phyloP scores from a whole-genome alignment of 1,140 invertebrate genomes.

The Artemia franciscana region DNA sequence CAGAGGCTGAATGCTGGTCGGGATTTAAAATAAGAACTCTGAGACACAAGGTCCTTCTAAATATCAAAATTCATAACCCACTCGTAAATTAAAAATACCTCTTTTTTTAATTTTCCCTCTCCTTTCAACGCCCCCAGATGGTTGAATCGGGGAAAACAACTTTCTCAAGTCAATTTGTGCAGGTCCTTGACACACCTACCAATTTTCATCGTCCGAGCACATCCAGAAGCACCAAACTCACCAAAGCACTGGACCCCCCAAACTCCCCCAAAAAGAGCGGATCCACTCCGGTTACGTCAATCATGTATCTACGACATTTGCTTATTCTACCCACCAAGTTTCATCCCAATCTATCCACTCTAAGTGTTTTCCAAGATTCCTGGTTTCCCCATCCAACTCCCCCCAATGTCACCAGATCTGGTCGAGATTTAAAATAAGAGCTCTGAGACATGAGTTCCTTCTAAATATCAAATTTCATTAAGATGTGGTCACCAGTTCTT shows the following conservation, averaged over 20 bases:
- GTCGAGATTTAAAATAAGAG: no score
- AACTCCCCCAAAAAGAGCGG: neutral
- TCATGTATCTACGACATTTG: neutral
- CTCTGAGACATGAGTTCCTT: no score
- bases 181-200: neutral
- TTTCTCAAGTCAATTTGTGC: neutral
- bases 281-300: neutral
- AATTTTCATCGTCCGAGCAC: neutral
- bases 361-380: no score
- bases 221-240: neutral
- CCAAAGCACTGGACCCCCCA: neutral
- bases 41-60: neutral
- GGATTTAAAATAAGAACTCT: neutral
- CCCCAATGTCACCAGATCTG: no score
- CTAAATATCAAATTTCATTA: no score
- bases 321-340: neutral
- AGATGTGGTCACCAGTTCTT: no score
- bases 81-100: neutral
- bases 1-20: no score
- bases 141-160: no score
- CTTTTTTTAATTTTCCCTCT: neutral
- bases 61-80: neutral
- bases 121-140: neutral
- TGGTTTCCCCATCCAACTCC: no score
- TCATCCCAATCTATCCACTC: no score